These are phyloP conservation scores for Diabrotica undecimpunctata DNA, from an alignment of 1,140 invertebrate species.

Conservation along the genomic window DNA sequence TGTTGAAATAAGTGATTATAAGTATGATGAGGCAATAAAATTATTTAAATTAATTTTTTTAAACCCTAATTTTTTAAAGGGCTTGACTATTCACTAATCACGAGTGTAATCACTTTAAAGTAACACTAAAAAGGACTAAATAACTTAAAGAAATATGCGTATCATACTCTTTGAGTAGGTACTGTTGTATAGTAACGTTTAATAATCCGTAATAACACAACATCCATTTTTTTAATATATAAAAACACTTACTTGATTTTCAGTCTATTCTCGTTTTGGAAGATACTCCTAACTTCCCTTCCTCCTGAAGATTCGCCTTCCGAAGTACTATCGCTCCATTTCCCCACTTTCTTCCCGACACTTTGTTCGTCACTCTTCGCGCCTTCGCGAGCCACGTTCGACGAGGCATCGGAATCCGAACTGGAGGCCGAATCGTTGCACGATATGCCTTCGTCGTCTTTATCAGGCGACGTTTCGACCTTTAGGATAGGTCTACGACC, in stretches of 20 bases:
- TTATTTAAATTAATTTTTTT: too few species aligned
- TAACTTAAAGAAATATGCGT: too few species aligned
- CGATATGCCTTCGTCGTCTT: conserved; percentile 45
- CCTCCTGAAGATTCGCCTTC: conserved; percentile 61
- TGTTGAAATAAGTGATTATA: too few species aligned
- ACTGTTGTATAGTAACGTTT: too few species aligned
- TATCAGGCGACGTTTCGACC: conserved; percentile 25
- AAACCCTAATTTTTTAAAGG: too few species aligned
- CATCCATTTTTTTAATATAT: too few species aligned
- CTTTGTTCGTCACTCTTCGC: conserved; percentile 5
- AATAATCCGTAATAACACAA: too few species aligned
- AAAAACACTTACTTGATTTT: conserved; percentile 40
- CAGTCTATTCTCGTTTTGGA: conserved; percentile 50
- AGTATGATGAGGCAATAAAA: too few species aligned
- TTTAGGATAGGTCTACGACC: conserved; percentile 24
- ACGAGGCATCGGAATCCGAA: conserved; percentile 29
- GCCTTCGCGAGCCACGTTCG: conserved; percentile 12
- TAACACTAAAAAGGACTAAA: too few species aligned
- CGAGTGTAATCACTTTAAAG: too few species aligned
- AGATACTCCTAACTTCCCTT: conserved; percentile 58
- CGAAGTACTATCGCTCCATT: conserved; percentile 43
- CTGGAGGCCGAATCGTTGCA: conserved; percentile 43
- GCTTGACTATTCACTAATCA: too few species aligned
- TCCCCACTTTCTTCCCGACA: conserved; percentile 13
- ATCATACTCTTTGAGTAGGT: too few species aligned